These are phyloP conservation scores for Okamejei kenojei DNA, from an alignment of 2,797 vertebrate genomes.

Conservation along the genomic window DNA sequence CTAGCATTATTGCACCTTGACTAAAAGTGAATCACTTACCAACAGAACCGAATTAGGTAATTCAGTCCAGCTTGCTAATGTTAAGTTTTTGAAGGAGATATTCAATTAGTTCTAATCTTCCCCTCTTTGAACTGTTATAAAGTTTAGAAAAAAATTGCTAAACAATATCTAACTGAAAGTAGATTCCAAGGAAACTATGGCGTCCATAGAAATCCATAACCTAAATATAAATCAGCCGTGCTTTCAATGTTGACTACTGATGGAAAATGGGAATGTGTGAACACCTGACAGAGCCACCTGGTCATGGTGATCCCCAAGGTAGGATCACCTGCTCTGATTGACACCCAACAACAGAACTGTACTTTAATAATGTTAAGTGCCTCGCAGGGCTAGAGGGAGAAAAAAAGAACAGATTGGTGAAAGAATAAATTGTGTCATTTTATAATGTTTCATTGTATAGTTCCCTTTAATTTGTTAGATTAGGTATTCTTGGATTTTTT, in stretches of 20 bases:
- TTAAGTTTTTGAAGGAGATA: neutral
- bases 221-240: no score
- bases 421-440: neutral
- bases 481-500: neutral
- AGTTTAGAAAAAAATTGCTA: neutral
- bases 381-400: neutral
- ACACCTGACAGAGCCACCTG: neutral
- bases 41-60: neutral
- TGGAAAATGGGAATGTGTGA: no score
- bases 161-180: neutral
- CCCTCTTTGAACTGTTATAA: neutral
- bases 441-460: neutral
- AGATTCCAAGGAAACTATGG: neutral
- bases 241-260: no score
- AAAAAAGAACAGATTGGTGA: neutral
- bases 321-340: no score
- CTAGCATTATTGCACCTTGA: no score
- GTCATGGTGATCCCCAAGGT: neutral
- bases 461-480: neutral
- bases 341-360: neutral
- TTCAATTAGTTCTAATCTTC: neutral
- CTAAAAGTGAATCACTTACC: no score
- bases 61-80: neutral
- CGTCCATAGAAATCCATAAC: no score
- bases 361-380: neutral